Conservation (phyloP, 2,888 invertebrate species). For the Ectemnius cavifrons region DNA sequence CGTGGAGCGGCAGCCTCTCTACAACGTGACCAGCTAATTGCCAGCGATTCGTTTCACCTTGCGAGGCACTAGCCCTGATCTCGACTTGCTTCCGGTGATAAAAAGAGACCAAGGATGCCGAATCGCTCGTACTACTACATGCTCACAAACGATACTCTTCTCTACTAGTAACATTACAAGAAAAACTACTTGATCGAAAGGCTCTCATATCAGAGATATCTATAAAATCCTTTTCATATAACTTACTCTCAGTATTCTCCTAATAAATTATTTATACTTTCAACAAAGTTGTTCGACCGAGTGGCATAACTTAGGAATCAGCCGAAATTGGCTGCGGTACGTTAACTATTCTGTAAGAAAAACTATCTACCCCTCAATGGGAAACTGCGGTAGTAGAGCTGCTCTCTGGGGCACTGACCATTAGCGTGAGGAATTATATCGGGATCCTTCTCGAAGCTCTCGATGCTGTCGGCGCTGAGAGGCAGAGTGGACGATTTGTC, state of each 20-base stretch:
- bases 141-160: too few relatives aligned
- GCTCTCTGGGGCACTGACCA: slow-evolving; percentile 62
- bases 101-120: not conserved
- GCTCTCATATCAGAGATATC: too few relatives aligned
- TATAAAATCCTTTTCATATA: too few relatives aligned
- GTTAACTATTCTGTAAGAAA: too few relatives aligned
- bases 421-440: slow-evolving; percentile 76
- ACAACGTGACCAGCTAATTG: slow-evolving; percentile 23
- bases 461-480: slow-evolving; percentile 72
- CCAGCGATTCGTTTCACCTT: slow-evolving; percentile 24
- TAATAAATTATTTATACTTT: too few relatives aligned
- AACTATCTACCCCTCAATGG: too few relatives aligned
- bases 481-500: slow-evolving; percentile 74
- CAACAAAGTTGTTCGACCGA: too few relatives aligned
- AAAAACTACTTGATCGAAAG: too few relatives aligned
- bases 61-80: not conserved
- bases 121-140: not conserved
- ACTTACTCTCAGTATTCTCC: too few relatives aligned
- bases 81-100: not conserved
- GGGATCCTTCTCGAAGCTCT: slow-evolving; percentile 76
- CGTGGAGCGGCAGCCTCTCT: slow-evolving; percentile 10
- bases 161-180: not conserved
- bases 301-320: too few relatives aligned
- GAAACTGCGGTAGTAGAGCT: slow-evolving; percentile 16
- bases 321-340: too few relatives aligned